A percentile compares a stretch with the other conserved stretches of the same genome.
These are phyloP conservation scores for Beroe ovata DNA, from an alignment of 37 sponge, comb jelly and placozoan genomes.

Conservation along the genomic window DNA sequence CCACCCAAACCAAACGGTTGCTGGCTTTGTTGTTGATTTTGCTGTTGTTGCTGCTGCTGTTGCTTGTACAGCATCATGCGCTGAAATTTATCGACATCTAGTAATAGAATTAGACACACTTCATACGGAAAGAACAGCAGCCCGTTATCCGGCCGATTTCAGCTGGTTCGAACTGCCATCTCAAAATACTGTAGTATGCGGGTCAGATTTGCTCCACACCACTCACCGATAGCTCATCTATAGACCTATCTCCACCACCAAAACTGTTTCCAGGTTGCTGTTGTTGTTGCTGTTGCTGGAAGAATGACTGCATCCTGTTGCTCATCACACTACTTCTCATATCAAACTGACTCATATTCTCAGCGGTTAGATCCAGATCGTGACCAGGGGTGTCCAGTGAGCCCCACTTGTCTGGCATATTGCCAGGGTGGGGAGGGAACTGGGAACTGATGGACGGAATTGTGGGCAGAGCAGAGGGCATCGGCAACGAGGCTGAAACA, in stretches of 20 bases:
- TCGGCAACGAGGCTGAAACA: constrained; percentile 54
- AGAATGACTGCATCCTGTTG: constrained; percentile 67
- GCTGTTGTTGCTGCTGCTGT: constrained; percentile 3
- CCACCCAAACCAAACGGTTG: background rate
- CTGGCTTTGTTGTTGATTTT: background rate
- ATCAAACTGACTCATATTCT: background rate
- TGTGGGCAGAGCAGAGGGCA: constrained; percentile 41
- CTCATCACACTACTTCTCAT: background rate
- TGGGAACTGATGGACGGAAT: constrained; percentile 60
- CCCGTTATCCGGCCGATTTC: no score
- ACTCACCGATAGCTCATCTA: constrained; percentile 63
- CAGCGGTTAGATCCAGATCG: background rate
- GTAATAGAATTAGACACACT: background rate
- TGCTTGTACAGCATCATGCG: constrained; percentile 59
- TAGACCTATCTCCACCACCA: constrained; percentile 23
- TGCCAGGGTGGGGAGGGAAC: constrained; percentile 37
- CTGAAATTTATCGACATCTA: constrained; percentile 9
- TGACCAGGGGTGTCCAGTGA: background rate
- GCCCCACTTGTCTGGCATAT: constrained; percentile 35
- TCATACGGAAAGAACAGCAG: no score
- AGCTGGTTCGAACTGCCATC: no score
- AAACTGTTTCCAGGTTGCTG: background rate
- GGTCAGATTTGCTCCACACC: no score
- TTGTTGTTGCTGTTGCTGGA: no score
- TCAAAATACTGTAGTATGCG: no score